phyloP scores from a whole-genome alignment of 2,888 invertebrate genomes.

The Tribolium freemani region DNA sequence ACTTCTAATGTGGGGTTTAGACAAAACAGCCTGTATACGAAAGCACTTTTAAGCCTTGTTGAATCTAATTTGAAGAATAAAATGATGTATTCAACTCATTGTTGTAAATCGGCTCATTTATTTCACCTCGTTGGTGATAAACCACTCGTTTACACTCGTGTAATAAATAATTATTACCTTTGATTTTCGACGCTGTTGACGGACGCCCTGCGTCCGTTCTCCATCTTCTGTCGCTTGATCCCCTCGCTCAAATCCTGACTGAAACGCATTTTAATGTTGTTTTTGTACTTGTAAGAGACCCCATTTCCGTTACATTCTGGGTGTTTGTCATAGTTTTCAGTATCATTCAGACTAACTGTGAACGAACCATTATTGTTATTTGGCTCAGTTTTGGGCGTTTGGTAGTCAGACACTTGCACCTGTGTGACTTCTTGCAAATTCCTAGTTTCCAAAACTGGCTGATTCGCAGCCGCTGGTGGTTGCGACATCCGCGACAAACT shows the following conservation, averaged over 20 bases:
- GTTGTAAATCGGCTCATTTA: too few species aligned
- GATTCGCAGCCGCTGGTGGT: slow-evolving; percentile 47
- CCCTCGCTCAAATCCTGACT: slow-evolving; percentile 65
- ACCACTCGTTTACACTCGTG: too few species aligned
- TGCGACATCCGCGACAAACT: slow-evolving; percentile 66
- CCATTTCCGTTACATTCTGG: slow-evolving; percentile 52
- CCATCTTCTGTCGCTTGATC: slow-evolving; percentile 55
- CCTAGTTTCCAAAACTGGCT: slow-evolving; percentile 9
- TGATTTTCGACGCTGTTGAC: slow-evolving; percentile 68
- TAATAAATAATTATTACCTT: too few species aligned
- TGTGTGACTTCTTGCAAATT: slow-evolving; percentile 48
- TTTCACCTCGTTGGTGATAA: too few species aligned
- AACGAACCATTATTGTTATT: slow-evolving; percentile 60
- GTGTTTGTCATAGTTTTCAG: slow-evolving; percentile 43
- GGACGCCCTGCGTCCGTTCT: slow-evolving; percentile 58
- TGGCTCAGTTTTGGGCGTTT: slow-evolving; percentile 50
- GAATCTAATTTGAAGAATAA: too few species aligned
- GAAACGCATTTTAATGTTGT: slow-evolving; percentile 92
- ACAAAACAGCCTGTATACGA: too few species aligned
- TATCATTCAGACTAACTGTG: slow-evolving; percentile 41
- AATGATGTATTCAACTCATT: too few species aligned
- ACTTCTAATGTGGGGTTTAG: too few species aligned
- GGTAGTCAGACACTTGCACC: slow-evolving; percentile 44
- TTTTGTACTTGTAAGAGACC: slow-evolving; percentile 92
- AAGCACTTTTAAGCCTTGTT: too few species aligned